phyloP scores from a whole-genome alignment of 1,140 invertebrate genomes.

The Drosophila leontia region DNA sequence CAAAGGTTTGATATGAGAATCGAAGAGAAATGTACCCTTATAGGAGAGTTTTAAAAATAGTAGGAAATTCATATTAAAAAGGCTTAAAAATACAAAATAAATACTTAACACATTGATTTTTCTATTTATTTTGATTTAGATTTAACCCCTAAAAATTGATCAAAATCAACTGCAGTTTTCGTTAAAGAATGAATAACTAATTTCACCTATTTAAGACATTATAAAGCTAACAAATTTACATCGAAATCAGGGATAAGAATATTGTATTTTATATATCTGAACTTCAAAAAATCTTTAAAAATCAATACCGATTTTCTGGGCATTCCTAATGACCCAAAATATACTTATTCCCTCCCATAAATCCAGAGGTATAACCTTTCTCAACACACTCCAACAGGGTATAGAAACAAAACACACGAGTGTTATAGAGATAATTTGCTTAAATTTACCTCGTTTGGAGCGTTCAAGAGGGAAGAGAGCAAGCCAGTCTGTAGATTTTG shows the following conservation, averaged over 20 bases:
- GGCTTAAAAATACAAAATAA: not conserved
- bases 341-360: too few species aligned
- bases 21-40: not conserved
- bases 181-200: too few species aligned
- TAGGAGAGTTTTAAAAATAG: accelerated
- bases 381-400: not conserved
- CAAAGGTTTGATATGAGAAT: not conserved
- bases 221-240: not conserved
- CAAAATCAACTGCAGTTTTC: too few species aligned
- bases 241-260: not conserved
- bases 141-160: not conserved
- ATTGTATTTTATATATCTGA: not conserved
- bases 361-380: too few species aligned
- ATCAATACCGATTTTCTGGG: not conserved
- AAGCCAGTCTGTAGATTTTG: not conserved
- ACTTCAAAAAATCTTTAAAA: not conserved
- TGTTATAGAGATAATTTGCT: slow-evolving; percentile 1
- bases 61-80: too few species aligned
- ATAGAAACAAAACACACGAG: slow-evolving; percentile 4
- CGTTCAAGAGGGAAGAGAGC: not conserved
- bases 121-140: not conserved
- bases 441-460: not conserved
- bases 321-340: too few species aligned
- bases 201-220: too few species aligned
- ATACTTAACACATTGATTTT: not conserved